These are phyloP conservation scores for Balearica regulorum DNA, from an alignment of 2,797 vertebrate species.

Conservation along the genomic window DNA sequence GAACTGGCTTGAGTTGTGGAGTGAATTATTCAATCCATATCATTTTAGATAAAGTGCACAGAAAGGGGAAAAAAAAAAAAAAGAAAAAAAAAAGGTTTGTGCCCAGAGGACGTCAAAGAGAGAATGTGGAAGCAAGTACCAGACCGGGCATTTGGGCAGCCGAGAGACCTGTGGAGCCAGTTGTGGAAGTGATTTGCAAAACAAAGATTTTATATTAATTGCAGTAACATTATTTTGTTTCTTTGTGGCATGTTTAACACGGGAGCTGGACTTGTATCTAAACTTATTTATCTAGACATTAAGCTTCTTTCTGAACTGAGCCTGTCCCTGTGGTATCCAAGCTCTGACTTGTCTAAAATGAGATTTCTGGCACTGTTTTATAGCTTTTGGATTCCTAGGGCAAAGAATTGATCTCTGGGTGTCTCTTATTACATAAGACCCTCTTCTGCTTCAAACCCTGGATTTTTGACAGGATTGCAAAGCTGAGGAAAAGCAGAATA, in stretches of 20 bases:
- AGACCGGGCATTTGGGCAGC: neutral
- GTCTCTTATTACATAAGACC: neutral
- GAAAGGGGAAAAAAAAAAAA: neutral
- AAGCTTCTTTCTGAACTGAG: neutral
- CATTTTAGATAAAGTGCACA: neutral
- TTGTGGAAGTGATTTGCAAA: neutral
- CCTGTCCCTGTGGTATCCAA: neutral
- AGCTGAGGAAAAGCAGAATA: neutral
- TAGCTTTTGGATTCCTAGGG: neutral
- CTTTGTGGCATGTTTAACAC: neutral
- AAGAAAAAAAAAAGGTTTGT: neutral
- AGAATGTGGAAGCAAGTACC: neutral
- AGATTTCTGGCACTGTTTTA: neutral
- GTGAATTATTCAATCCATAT: neutral
- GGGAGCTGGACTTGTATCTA: neutral
- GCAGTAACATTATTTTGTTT: neutral
- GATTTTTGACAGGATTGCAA: neutral
- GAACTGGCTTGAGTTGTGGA: neutral
- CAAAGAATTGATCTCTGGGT: neutral
- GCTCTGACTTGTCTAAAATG: neutral
- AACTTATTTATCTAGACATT: neutral
- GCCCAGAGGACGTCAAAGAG: neutral
- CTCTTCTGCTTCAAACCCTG: neutral
- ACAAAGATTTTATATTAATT: neutral
- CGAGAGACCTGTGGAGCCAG: neutral